phyloP scores from a whole-genome alignment of 1,140 invertebrate species.

The Brachionus koreanus region DNA sequence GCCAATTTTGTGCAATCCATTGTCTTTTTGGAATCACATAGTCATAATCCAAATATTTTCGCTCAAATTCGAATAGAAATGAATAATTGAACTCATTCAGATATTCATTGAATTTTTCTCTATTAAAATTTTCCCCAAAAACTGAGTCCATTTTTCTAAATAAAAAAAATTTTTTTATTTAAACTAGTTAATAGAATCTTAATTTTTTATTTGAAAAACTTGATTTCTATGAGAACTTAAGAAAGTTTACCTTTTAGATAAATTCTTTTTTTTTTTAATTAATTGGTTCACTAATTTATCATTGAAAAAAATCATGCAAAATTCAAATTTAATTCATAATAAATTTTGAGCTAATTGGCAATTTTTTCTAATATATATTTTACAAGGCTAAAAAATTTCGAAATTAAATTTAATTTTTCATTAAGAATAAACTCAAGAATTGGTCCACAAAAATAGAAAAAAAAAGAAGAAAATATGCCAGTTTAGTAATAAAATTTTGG shows the following conservation, averaged over 20 bases:
- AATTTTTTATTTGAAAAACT: too few species aligned
- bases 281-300: too few species aligned
- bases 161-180: neutral
- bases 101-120: neutral
- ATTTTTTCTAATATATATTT: neutral
- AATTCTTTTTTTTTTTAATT: too few species aligned
- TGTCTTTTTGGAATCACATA: neutral
- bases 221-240: neutral
- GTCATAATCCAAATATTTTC: neutral
- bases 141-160: neutral
- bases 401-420: neutral
- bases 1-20: slow-evolving; percentile 96
- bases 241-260: too few species aligned
- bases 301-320: too few species aligned
- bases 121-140: neutral
- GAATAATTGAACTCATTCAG: slow-evolving; percentile 6
- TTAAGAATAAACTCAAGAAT: neutral
- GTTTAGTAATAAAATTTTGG: neutral
- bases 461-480: neutral
- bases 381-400: neutral
- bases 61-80: slow-evolving; percentile 20
- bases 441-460: neutral
- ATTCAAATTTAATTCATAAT: too few species aligned
- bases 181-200: too few species aligned
- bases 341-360: neutral